A percentile compares a stretch with the other conserved stretches of the same genome.
These are phyloP conservation scores for Coelinius sp. DNA, from an alignment of 2,888 invertebrate species.

Conservation along the genomic window DNA sequence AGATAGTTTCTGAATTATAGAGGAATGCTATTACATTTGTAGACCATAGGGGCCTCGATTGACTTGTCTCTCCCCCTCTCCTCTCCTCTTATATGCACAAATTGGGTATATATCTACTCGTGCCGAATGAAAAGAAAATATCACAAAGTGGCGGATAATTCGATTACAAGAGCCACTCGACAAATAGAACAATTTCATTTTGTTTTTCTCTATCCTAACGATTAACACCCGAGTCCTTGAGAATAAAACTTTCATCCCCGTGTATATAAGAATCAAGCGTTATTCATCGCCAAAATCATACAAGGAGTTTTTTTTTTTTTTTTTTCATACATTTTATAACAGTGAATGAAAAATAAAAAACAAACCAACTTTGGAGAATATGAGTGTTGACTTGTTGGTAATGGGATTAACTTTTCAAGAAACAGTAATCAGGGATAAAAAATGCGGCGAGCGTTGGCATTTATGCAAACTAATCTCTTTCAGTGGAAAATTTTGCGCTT, in stretches of 20 bases:
- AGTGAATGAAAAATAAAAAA: constrained; percentile 5
- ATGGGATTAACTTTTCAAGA: constrained; percentile 61
- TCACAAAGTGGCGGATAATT: constrained; percentile 37
- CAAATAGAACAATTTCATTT: constrained; percentile 29
- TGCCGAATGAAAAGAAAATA: constrained; percentile 53
- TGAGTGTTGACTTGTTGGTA: constrained; percentile 49
- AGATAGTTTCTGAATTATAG: no score
- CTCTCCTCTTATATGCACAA: background rate
- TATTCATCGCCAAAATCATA: constrained; percentile 54
- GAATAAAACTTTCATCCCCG: background rate
- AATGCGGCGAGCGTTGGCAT: constrained; percentile 65
- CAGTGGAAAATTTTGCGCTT: constrained; percentile 41
- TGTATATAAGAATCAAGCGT: constrained; percentile 50
- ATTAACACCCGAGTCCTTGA: background rate
- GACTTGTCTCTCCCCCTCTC: background rate
- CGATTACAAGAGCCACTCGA: constrained; percentile 26
- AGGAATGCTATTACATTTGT: no score
- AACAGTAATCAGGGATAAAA: constrained; percentile 66
- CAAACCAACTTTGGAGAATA: constrained; percentile 5
- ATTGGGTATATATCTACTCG: background rate
- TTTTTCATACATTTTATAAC: background rate
- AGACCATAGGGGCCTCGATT: background rate
- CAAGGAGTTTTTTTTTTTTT: constrained; percentile 46
- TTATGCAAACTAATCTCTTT: constrained; percentile 68
- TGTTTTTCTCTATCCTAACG: background rate